Base-by-base conservation (phyloP, 2,888 invertebrate genomes). In the Hypselothyrea guttata region DNA sequence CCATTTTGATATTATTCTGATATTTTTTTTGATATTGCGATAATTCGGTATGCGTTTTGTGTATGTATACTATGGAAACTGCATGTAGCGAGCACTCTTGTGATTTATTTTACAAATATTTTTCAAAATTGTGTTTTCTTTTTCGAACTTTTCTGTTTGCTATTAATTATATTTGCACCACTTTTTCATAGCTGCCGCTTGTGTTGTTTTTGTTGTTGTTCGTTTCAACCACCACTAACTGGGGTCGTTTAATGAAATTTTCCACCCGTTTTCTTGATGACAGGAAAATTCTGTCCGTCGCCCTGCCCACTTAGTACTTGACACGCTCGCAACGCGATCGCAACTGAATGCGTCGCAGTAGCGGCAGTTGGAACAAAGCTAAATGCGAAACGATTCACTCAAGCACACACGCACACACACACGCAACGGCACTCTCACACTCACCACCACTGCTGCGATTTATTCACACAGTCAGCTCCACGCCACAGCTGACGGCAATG, bases 281-380 rank as follows among this genome's bases (percentile, higher is more conserved):
- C 57, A 51, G 41, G 8, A 13, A 12, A 55, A 41, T 35, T 51
- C 53, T 40, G 49, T 53, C 42, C 51, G 45, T 22, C 42, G 27
- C 45, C 12, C 41, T 49, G 40, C 35, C 33, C 33, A 33, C 33
- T 40, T 49, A 52, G 70, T 74, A 84, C 85, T 81, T 78, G 51
- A 74, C 84, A 76, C 77, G 75, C 69, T 82, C 77, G 76, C 78
- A 72, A 52, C 81, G 82, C 84, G 88, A 88, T 88, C 88, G 69
- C 84, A 75, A 88, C 86, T 88, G 81, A 88, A 73, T 78, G 71
- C 62, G 65, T 52, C 69, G 58, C 57, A 68, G 69, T 64, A 60
- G 61, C 58, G 58, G 62, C 64, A 61, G 61, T n/a, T 63, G 66
- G 67, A 78, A 81, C 68, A 62, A 63, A 71, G 75, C 62, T 59